Evolutionary conservation across 2,888 invertebrate species (phyloP).

Genomic region (Cylindroiulus punctatus): DNA sequence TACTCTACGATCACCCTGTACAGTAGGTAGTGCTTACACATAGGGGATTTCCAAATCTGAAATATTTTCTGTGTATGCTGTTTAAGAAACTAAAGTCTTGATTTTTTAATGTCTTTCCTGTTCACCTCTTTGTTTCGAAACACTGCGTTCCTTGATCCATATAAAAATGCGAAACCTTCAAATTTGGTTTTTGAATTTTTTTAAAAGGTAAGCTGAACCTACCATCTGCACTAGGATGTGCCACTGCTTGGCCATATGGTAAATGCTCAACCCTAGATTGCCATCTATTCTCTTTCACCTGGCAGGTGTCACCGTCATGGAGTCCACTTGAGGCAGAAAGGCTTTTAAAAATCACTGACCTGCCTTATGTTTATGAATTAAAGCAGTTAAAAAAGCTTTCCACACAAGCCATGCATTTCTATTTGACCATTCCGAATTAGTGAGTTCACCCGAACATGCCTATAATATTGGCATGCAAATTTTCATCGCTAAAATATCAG

Average conservation of each 20-base stretch:
- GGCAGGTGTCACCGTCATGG: slow-evolving; percentile 13
- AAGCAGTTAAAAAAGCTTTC: not conserved
- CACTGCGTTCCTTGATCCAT: slow-evolving; percentile 25
- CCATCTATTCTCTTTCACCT: slow-evolving; percentile 34
- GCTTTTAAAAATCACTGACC: slow-evolving; percentile 33
- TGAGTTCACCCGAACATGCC: not conserved
- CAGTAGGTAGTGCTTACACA: no score
- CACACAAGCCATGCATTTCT: not conserved
- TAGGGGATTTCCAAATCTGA: no score
- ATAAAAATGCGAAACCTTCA: not conserved
- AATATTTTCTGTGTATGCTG: not conserved
- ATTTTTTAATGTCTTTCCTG: slow-evolving; percentile 39
- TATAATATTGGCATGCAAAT: not conserved
- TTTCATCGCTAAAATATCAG: no score
- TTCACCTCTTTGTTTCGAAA: slow-evolving; percentile 7
- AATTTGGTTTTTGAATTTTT: not conserved
- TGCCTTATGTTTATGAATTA: slow-evolving; percentile 40
- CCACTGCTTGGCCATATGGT: slow-evolving; percentile 15
- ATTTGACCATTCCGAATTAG: not conserved
- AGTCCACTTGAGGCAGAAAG: slow-evolving; percentile 32
- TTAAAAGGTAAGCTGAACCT: not conserved
- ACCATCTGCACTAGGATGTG: slow-evolving; percentile 30
- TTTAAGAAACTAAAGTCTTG: not conserved
- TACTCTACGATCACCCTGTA: no score
- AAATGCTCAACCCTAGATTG: slow-evolving; percentile 39